Base-by-base conservation (phyloP, 2,797 vertebrate genomes). In the Holocentrus rufus region DNA sequence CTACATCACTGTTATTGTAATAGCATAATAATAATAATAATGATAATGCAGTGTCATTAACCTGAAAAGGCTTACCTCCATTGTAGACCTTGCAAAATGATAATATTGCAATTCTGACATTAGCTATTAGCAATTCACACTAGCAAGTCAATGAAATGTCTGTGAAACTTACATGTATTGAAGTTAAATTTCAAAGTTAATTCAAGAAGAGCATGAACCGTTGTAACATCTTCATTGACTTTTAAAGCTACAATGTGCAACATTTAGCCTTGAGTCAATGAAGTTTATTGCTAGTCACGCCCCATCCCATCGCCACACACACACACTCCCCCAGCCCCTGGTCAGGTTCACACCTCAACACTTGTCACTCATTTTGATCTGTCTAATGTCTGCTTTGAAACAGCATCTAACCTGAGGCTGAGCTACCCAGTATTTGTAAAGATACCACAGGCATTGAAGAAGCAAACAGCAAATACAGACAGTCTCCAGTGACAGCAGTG, bases 281-380 rank as follows among this genome's bases (percentile, higher is more conserved):
- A 70, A 39, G 5, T 54, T 68, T 25, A 8, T 49, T 42, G 15
- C 10, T 27, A 6, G 22, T 50, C 30, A 1, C 39, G 34, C 15
- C 23, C n/a, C n/a, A n/a, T n/a, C n/a, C n/a, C n/a, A n/a, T n/a
- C n/a, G n/a, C n/a, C n/a, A n/a, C n/a, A n/a, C n/a, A n/a, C n/a
- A n/a, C n/a, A n/a, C n/a, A n/a, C n/a, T n/a, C n/a, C n/a, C n/a
- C n/a, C n/a, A 22, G 20, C 31, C 10, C 42, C 7, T 44, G 17
- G 6, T 64, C 18, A 49, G 44, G 36, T 39, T 76, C 31, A 31
- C 27, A 20, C 39, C 50, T 54, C 34, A 50, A 20, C 23, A 42
- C 59, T 59, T 78, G 75, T 84, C 79, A 76, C 34, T 88, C 69
- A 71, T 46, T 13, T 63, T 80, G 56, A 75, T 39, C 55, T 54